phyloP scores from a whole-genome alignment of 2,797 vertebrate genomes.

The Microctenopoma steveboyesi region DNA sequence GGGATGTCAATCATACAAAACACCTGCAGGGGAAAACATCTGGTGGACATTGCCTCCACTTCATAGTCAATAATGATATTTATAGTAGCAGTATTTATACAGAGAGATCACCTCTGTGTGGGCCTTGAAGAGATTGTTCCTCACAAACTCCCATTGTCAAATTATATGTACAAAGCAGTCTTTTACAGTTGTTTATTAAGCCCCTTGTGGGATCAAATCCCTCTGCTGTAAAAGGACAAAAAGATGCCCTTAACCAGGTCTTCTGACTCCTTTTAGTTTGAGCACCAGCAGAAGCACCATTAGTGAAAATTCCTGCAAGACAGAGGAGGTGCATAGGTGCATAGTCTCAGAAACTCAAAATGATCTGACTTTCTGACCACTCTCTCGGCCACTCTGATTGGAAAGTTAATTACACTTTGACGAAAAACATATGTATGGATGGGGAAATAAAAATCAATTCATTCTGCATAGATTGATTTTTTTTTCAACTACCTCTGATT shows the following conservation, averaged over 20 bases:
- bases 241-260: constrained; percentile 68
- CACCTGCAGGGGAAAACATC: constrained; percentile 64
- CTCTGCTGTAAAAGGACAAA: constrained; percentile 66
- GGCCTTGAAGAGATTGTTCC: constrained; percentile 37
- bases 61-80: constrained; percentile 51
- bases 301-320: constrained; percentile 80
- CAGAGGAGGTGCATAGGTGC: constrained; percentile 83
- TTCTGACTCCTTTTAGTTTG: constrained; percentile 74
- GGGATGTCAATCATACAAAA: constrained; percentile 53
- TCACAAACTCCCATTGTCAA: constrained; percentile 55
- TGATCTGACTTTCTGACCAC: constrained; percentile 61
- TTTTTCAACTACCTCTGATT: constrained; percentile 66
- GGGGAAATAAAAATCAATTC: constrained; percentile 50
- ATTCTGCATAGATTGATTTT: constrained; percentile 79
- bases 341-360: constrained; percentile 72
- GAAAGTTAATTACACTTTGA: constrained; percentile 82
- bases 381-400: constrained; percentile 80
- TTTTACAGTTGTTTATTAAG: constrained; percentile 60
- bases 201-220: constrained; percentile 55
- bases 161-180: constrained; percentile 74
- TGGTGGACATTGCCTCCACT: constrained; percentile 53
- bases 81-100: constrained; percentile 52
- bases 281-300: constrained; percentile 87
- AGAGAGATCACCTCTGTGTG: constrained; percentile 42
- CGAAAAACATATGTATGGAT: constrained; percentile 50